Base-by-base conservation (phyloP, 2,888 invertebrate species). In the Drosophila paramelanica region DNA sequence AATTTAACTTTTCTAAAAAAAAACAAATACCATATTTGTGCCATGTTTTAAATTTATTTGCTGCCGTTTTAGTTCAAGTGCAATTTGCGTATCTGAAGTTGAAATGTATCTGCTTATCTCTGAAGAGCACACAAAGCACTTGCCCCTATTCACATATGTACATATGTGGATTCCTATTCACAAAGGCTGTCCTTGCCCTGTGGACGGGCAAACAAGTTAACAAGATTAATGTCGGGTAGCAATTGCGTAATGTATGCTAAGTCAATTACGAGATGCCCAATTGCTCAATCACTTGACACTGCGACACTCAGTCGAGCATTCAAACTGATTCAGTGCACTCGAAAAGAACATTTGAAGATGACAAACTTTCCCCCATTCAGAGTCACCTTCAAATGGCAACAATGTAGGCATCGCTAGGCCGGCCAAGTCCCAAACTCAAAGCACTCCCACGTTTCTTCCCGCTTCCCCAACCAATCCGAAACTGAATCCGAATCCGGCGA, bases 271-370 rank as follows among this genome's bases (percentile, higher is more conserved):
- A 39, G 43, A 46, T 75, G 77, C 50, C 38, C 73, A 75, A 75
- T 72, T 75, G 75, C 67, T 60, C 73, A 76, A 75, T 75, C 77
- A 52, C 45, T 76, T 62, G 71, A 59, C 45, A 59, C 47, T 55
- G n/a, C 14, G 47, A 41, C n/a, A 13, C 36, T 33, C 27, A n/a
- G 20, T 23, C 13, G 58, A 45, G n/a, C 59, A 69, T 46, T 66
- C 55, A 51, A 47, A 67, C 47, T 45, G 61, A 67, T 62, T 74
- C 77, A 49, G 17, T 76, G 38, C 71, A 58, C 67, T 71, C 33
- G 45, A 52, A 57, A 41, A 27, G 62, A n/a, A 42, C 49, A 57
- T 43, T 71, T 33, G 41, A 13, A 36, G 31, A 2, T 17, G 57
- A 45, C 14, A 57, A 73, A 50, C 38, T 42, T 73, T 51, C 25